Base-by-base conservation (phyloP, 2,888 invertebrate species). In the Pandemis cinnamomeana region DNA sequence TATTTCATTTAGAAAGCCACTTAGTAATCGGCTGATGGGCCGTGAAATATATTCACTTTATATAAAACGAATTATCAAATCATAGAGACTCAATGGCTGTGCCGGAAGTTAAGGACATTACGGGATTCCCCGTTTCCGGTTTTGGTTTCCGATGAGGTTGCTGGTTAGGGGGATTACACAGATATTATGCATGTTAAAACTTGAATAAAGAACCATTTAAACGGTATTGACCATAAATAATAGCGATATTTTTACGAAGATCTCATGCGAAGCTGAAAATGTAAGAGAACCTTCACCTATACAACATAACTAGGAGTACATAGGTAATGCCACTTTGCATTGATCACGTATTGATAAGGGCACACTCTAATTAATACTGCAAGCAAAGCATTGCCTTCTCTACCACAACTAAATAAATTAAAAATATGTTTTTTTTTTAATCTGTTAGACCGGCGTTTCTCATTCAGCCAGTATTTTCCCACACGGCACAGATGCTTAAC, bases 11-110 rank as follows among this genome's bases (percentile, higher is more conserved):
- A 83, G 84, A 83, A 84, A 84, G 83, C 80, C 76, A 78, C 80
- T 81, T 70, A 83, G 84, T 88, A 77, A 83, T 82, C 76, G 78
- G 58, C 82, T 84, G 87, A 89, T 92, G 83, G 83, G 88, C 87
- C 90, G 88, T 88, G 84, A 89, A 91, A 91, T 86, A 77, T 81
- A 84, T 87, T 86, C 86, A 86, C 83, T 85, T 87, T 81, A 77
- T 80, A 86, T 83, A 83, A 87, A 85, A 80, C 80, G 76, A 83
- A 84, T 84, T 82, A 83, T 81, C 80, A 71, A 73, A 78, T 76
- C 73, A 67, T 74, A 76, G 73, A 64, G 68, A 71, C 71, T 74
- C 72, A 75, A 71, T 75, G 75, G 75, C 58, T 71, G 53, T 51
- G 15, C 75, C 72, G 70, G 71, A 74, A 76, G 72, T 68, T 44